Evolutionary conservation across 2,113 vertebrate genomes (phyloP).

Genomic region (Felis chaus): DNA sequence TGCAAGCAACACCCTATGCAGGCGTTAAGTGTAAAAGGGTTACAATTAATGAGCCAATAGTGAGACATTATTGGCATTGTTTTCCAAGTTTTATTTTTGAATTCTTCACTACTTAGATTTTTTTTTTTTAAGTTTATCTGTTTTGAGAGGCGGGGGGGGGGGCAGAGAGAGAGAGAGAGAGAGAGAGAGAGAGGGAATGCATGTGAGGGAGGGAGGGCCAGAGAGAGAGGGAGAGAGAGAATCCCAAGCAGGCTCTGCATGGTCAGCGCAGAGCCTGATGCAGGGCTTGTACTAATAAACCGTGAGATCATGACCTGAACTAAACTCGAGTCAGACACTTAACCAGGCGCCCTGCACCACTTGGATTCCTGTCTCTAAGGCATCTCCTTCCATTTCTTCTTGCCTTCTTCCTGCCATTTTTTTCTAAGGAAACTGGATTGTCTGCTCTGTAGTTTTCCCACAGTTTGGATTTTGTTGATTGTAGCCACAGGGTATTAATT

Average conservation of each 20-base stretch:
- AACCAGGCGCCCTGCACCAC: no score
- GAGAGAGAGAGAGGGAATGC: no score
- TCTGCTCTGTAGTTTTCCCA: not conserved
- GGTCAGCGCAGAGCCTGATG: no score
- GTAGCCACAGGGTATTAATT: not conserved
- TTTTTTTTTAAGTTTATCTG: no score
- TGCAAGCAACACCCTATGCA: not conserved
- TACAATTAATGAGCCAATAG: not conserved
- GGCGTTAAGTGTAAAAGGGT: not conserved
- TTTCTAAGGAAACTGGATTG: not conserved
- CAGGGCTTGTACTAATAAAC: no score
- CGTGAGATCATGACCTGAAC: no score
- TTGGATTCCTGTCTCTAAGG: not conserved
- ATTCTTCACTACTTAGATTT: not conserved
- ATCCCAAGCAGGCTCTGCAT: no score
- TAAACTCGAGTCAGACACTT: no score
- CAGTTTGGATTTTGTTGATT: not conserved
- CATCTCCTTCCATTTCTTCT: not conserved
- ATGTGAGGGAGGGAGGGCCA: no score
- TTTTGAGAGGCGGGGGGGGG: no score
- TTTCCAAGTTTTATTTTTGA: not conserved
- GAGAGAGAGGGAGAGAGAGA: no score
- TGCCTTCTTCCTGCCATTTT: not conserved
- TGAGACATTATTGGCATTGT: not conserved
- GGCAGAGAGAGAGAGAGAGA: no score